Evolutionary conservation across 1,140 invertebrate genomes (phyloP).

Genomic region (Drosophila varians): DNA sequence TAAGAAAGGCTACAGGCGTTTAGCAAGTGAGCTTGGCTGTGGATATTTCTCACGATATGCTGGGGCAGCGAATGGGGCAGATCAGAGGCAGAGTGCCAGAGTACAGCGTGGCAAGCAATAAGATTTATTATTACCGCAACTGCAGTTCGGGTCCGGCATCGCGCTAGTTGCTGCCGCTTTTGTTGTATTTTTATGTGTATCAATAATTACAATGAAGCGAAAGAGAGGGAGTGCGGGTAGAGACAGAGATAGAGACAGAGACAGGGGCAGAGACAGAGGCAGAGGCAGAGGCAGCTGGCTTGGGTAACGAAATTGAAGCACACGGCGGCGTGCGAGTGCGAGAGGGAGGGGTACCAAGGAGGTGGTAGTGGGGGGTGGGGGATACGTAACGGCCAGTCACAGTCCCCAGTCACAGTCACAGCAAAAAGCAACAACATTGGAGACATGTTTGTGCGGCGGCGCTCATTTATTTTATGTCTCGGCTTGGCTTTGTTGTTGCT

Average conservation of each 20-base stretch:
- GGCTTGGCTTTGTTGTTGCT: slow-evolving; percentile 56
- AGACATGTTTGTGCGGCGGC: slow-evolving; percentile 76
- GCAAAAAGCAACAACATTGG: slow-evolving; percentile 64
- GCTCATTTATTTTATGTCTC: slow-evolving; percentile 79
- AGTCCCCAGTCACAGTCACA: slow-evolving; percentile 49
- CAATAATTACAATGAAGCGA: slow-evolving; percentile 72
- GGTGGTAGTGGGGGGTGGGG: slow-evolving; percentile 17
- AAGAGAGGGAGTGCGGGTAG: not conserved
- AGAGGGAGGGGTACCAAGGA: not conserved
- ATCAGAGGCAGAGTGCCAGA: not conserved
- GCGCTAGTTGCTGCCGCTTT: slow-evolving; percentile 19
- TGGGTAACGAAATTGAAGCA: slow-evolving; percentile 65
- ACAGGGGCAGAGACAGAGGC: not conserved
- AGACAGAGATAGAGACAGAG: too few species aligned
- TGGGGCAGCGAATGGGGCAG: not conserved
- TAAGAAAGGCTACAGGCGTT: not conserved
- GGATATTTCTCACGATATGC: slow-evolving; percentile 14
- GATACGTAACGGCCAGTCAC: slow-evolving; percentile 49
- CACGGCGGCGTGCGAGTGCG: slow-evolving; percentile 23
- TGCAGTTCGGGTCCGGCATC: slow-evolving; percentile 45
- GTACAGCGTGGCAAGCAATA: slow-evolving; percentile 17
- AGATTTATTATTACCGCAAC: slow-evolving; percentile 58
- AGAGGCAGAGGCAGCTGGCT: slow-evolving; percentile 7
- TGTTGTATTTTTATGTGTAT: slow-evolving; percentile 72
- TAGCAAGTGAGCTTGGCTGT: not conserved